These are phyloP conservation scores for Magallana gigas DNA, from an alignment of 1,140 invertebrate genomes.

Conservation along the genomic window DNA sequence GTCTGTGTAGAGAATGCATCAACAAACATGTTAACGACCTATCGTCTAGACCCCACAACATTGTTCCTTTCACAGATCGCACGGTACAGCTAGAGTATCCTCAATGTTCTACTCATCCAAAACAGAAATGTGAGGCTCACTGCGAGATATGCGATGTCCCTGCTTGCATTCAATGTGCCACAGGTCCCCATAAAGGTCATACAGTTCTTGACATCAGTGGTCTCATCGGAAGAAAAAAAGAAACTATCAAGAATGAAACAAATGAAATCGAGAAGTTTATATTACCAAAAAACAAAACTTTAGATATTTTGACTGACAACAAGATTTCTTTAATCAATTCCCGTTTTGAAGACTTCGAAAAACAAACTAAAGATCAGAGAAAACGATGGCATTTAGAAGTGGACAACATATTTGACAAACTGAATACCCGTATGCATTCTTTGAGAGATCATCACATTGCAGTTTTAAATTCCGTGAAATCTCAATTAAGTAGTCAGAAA, in stretches of 20 bases:
- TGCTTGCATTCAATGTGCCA: background rate
- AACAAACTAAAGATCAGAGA: background rate
- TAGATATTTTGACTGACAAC: background rate
- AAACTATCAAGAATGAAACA: background rate
- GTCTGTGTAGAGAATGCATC: background rate
- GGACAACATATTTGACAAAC: slow-evolving; percentile 7
- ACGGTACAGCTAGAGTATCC: background rate
- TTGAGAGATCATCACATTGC: background rate
- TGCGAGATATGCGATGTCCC: background rate
- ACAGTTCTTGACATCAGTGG: background rate
- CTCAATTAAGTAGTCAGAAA: slow-evolving; percentile 2
- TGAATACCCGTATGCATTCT: background rate
- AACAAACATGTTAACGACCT: background rate
- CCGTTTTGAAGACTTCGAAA: background rate
- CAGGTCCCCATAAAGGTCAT: background rate
- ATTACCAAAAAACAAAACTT: background rate
- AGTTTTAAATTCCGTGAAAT: background rate
- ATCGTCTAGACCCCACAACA: background rate
- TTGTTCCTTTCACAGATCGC: too few relatives aligned
- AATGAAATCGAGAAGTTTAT: background rate
- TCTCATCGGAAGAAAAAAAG: background rate
- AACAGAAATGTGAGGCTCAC: background rate
- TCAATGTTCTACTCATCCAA: background rate
- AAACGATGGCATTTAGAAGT: slow-evolving; percentile 6
- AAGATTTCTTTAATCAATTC: background rate